Percentiles rank a stretch among this genome's conserved stretches.
Conservation (phyloP, 1,140 invertebrate genomes). For the Cotesia glomerata region DNA sequence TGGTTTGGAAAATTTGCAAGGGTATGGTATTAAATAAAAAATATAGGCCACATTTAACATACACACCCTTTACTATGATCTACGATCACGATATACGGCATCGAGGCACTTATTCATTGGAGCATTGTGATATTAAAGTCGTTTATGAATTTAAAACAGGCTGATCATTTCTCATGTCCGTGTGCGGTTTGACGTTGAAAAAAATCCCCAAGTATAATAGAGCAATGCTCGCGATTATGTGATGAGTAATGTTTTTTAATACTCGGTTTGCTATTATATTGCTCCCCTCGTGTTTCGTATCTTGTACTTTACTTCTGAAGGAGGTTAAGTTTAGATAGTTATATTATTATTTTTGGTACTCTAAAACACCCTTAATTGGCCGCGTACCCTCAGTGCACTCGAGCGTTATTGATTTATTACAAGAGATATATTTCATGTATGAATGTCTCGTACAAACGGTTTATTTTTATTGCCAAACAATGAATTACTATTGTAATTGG, state of each 20-base stretch:
- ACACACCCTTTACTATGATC: background rate
- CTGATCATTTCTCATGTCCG: slow-evolving; percentile 63
- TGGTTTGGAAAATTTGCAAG: slow-evolving; percentile 48
- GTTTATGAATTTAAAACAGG: slow-evolving; percentile 65
- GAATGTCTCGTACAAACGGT: background rate
- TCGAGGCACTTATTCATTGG: background rate
- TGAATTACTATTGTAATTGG: no score
- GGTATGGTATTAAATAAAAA: slow-evolving; percentile 22
- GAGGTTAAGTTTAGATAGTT: slow-evolving; percentile 34
- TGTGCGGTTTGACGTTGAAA: slow-evolving; percentile 11
- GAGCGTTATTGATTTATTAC: slow-evolving; percentile 55
- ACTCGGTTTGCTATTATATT: slow-evolving; percentile 37
- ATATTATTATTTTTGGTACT: slow-evolving; percentile 59
- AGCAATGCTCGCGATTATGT: slow-evolving; percentile 53
- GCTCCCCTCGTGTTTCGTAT: background rate
- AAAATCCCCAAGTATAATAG: slow-evolving; percentile 29
- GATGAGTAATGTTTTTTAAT: slow-evolving; percentile 66
- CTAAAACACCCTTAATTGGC: slow-evolving; percentile 65
- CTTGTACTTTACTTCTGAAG: slow-evolving; percentile 27
- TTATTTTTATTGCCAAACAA: slow-evolving; percentile 5
- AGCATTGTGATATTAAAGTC: slow-evolving; percentile 51
- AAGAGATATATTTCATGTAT: slow-evolving; percentile 6
- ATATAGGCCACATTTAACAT: slow-evolving; percentile 43
- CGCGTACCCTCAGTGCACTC: slow-evolving; percentile 35
- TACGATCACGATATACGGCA: background rate